phyloP scores from a whole-genome alignment of 2,888 invertebrate genomes.

The Cotesia congregata region DNA sequence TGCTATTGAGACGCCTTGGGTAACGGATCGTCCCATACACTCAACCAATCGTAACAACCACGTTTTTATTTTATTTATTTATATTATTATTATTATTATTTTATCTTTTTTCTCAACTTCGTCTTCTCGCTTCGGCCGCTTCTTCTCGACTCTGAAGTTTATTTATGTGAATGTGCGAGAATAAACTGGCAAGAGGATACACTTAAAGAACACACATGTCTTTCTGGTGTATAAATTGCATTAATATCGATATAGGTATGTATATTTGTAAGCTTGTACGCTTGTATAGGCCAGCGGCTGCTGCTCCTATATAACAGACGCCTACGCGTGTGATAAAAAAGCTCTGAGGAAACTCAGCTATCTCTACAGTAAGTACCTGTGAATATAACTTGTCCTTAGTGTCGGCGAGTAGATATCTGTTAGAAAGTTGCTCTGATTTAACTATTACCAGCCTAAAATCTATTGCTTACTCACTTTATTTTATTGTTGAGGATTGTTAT shows the following conservation, averaged over 20 bases:
- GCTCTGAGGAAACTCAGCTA: constrained; percentile 10
- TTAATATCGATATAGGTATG: neutral
- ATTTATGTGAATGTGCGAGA: neutral
- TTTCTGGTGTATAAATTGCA: neutral
- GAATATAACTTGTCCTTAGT: constrained; percentile 22
- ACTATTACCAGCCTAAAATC: neutral
- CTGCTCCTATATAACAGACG: constrained; percentile 30
- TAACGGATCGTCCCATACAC: constrained; percentile 60
- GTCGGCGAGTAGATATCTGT: neutral
- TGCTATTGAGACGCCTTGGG: constrained; percentile 59
- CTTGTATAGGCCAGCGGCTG: neutral
- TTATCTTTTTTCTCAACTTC: constrained; percentile 8
- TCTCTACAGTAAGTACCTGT: constrained; percentile 28
- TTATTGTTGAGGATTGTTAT: neutral
- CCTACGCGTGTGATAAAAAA: constrained; percentile 49
- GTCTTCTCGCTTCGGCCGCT: neutral
- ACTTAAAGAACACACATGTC: constrained; percentile 3
- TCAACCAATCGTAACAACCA: constrained; percentile 46
- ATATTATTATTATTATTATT: constrained; percentile 1
- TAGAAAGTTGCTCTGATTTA: constrained; percentile 13
- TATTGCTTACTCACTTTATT: neutral
- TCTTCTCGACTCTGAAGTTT: constrained; percentile 6
- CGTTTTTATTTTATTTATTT: neutral
- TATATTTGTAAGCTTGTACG: neutral
- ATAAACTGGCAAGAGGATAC: neutral